A percentile compares a stretch with the other conserved stretches of the same genome.
Conservation (phyloP, 2,888 invertebrate species). For the Silvanus unidentatus region DNA sequence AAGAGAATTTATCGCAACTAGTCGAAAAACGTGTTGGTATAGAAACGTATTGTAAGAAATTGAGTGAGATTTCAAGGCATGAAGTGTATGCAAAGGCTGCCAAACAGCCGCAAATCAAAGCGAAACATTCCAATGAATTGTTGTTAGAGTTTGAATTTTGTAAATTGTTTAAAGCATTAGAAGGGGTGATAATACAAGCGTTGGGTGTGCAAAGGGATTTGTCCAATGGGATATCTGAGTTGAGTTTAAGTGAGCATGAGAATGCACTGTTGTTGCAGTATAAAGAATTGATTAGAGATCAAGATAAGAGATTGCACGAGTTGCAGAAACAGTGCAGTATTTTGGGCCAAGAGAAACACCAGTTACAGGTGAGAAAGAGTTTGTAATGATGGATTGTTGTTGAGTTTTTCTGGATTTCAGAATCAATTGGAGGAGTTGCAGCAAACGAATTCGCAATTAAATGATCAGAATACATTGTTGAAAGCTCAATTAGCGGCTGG, state of each 20-base stretch:
- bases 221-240: slow-evolving; percentile 49
- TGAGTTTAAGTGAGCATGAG: slow-evolving; percentile 47
- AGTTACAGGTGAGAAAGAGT: slow-evolving; percentile 43
- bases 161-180: slow-evolving; percentile 76
- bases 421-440: slow-evolving; percentile 60
- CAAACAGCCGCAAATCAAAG: slow-evolving; percentile 86
- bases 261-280: slow-evolving; percentile 64
- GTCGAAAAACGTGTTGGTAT: slow-evolving; percentile 85
- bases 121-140: slow-evolving; percentile 69
- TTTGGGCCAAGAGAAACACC: slow-evolving; percentile 37
- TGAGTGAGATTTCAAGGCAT: slow-evolving; percentile 79
- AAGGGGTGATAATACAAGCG: slow-evolving; percentile 44
- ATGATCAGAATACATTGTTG: slow-evolving; percentile 81
- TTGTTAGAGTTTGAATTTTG: slow-evolving; percentile 95
- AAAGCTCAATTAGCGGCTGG: slow-evolving; percentile 59
- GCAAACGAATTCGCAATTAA: slow-evolving; percentile 66
- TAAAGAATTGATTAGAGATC: slow-evolving; percentile 85
- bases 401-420: slow-evolving; percentile 31
- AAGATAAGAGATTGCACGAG: slow-evolving; percentile 66
- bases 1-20: slow-evolving; percentile 73
- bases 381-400: background rate
- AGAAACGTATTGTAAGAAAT: slow-evolving; percentile 79
- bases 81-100: slow-evolving; percentile 89
- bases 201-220: slow-evolving; percentile 46
- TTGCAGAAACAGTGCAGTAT: slow-evolving; percentile 38